Base-by-base conservation (phyloP, 2,113 vertebrate species). In the Brachyhypopomus occidentalis region DNA sequence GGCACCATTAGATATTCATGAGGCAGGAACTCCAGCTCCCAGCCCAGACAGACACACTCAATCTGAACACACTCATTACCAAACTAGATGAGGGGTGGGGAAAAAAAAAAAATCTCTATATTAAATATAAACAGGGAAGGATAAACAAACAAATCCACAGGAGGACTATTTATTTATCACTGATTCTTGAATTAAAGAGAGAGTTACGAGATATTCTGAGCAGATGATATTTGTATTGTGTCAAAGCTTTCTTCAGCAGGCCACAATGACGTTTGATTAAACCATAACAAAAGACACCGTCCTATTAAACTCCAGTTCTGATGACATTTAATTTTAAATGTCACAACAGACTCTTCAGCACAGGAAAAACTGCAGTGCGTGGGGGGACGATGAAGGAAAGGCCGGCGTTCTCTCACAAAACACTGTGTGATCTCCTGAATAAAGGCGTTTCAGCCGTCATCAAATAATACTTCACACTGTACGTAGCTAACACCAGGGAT, bases 241-340 rank as follows among this genome's bases (percentile, higher is more conserved):
- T 72, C 77, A 27, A 81, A 84, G 62, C 80, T 59, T 55, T 20
- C 58, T 56, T 48, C 22, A 56, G 52, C 36, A 70, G 62, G 55
- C 52, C 22, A 76, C 71, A 81, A 79, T 79, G 74, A 81, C 67
- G 45, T 80, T 70, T 82, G 79, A 84, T 84, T 86, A 81, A 84
- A 76, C 22, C 71, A 52, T 25, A 70, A 64, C 72, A 75, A 82
- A 76, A 79, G 30, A 77, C 67, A 38, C 79, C 52, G 72, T 52
- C 56, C 77, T 80, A 83, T 84, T 84, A 78, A 82, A 86, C 75
- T 73, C 67, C 70, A 48, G 38, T 75, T 80, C 60, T 34, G 11
- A 55, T 84, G 85, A 77, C 85, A 86, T 86, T 86, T 86, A 52
- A 79, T 78, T 86, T 84, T 84, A 86, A 86, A 86, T 86, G 85